Evolutionary conservation across 2,797 vertebrate genomes (phyloP), one percentile per base, ranked within the genome.

Genomic region (Myripristis murdjan): DNA sequence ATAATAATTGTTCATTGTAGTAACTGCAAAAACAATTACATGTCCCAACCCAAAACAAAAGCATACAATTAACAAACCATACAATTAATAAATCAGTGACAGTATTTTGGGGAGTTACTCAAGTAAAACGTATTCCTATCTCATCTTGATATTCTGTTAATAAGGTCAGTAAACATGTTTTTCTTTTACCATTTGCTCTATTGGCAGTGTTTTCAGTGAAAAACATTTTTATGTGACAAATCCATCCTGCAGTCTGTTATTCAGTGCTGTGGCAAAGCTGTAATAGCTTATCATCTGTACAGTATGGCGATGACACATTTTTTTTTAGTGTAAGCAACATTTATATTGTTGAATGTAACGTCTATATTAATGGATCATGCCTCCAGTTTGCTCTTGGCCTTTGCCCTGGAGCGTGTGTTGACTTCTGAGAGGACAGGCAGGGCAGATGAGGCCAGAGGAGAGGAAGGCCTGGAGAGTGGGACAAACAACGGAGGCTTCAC

Each of bases 321-420:
- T 44, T 23, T 58, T n/a, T 24, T 5, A 16, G 4, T 48, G 11
- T 20, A 69, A 56, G 24, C 11, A 2, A 1, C 26, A 43, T 62
- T 43, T 51, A 7, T 24, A 2, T 60, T 1, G 2, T 4, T 41
- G 20, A 23, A 20, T 23, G 1, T 11, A 0, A n/a, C n/a, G n/a
- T n/a, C n/a, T n/a, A n/a, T n/a, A n/a, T n/a, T 15, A 64, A 9
- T 20, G 7, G 16, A 41, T 86, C 77, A 91, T 0, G 73, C 52
- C 39, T 93, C 88, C 1, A 62, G 76, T 75, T 87, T 90, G 16
- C 35, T 82, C 66, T 90, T 94, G 55, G 92, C 87, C 81, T 94
- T 93, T 7, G 89, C 77, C 86, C 87, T 93, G 70, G 93, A 91
- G 63, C 90, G 91, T 0, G 92, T 93, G 77, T 87, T 94, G 67